Percentiles rank a stretch among this genome's conserved stretches.
Evolutionary conservation across 2,797 vertebrate species (phyloP).

Genomic region (Poeciliopsis infans): DNA sequence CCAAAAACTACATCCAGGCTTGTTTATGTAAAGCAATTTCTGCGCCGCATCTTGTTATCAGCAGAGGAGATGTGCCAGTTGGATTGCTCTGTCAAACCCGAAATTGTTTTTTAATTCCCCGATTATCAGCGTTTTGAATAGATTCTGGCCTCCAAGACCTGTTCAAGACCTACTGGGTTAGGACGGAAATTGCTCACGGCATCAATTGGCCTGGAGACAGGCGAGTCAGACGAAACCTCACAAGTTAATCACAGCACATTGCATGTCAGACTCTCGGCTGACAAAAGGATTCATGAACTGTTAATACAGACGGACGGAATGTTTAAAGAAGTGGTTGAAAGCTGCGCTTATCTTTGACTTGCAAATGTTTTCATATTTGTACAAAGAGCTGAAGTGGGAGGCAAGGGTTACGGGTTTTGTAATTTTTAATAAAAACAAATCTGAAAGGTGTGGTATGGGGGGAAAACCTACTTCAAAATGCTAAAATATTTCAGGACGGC

Average conservation of each 20-base stretch:
- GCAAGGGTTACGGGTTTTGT: neutral
- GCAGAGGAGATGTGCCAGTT: conserved; percentile 33
- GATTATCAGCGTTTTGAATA: conserved; percentile 64
- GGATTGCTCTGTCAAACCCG: conserved; percentile 48
- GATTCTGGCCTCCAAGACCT: conserved; percentile 48
- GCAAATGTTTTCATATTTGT: neutral
- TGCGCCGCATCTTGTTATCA: conserved; percentile 49
- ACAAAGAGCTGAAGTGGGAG: neutral
- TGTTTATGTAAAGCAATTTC: conserved; percentile 70
- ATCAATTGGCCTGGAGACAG: conserved; percentile 59
- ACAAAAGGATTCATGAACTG: conserved; percentile 32
- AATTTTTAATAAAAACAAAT: neutral
- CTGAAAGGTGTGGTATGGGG: neutral
- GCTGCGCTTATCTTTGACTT: neutral
- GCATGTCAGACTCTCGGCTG: conserved; percentile 46
- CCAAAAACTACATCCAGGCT: conserved; percentile 59
- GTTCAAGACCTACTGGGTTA: conserved; percentile 47
- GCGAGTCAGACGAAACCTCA: conserved; percentile 56
- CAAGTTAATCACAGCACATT: conserved; percentile 64
- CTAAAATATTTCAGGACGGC: neutral
- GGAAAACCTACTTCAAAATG: too few species aligned
- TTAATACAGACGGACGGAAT: conserved; percentile 6
- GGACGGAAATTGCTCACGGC: conserved; percentile 63
- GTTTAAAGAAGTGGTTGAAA: conserved; percentile 10
- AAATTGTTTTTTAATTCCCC: conserved; percentile 66